Percentiles rank a stretch among this genome's conserved stretches.
Evolutionary conservation across 2,888 invertebrate genomes (phyloP).

Genomic region (Troides helena): DNA sequence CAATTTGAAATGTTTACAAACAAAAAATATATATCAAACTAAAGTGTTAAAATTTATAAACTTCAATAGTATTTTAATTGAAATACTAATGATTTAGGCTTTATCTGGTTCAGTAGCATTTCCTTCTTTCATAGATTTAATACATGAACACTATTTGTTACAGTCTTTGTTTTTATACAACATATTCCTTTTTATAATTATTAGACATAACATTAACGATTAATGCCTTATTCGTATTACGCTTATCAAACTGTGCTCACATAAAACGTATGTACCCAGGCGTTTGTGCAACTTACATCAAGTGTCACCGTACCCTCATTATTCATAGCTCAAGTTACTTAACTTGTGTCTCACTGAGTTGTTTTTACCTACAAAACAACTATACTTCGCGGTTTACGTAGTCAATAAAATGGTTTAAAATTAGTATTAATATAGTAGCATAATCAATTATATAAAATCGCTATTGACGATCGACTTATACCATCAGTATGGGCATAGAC

Average conservation of each 20-base stretch:
- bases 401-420: background rate
- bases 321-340: conserved; percentile 26
- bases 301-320: conserved; percentile 28
- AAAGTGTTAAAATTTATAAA: too few relatives aligned
- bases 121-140: too few relatives aligned
- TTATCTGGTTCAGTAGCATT: too few relatives aligned
- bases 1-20: background rate
- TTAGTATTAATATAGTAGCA: background rate
- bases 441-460: background rate
- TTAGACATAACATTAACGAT: background rate
- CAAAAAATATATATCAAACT: too few relatives aligned
- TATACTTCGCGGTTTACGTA: background rate
- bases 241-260: conserved; percentile 1
- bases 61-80: too few relatives aligned
- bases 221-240: background rate
- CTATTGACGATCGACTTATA: background rate
- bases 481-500: background rate
- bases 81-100: too few relatives aligned
- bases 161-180: too few relatives aligned
- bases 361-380: conserved; percentile 16
- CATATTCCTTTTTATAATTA: background rate
- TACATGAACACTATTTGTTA: too few relatives aligned
- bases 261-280: conserved; percentile 18
- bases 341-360: conserved; percentile 23
- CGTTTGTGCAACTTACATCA: conserved; percentile 27